Conservation (phyloP, 2,797 vertebrate genomes). For the Scomberomorus guttatus region DNA sequence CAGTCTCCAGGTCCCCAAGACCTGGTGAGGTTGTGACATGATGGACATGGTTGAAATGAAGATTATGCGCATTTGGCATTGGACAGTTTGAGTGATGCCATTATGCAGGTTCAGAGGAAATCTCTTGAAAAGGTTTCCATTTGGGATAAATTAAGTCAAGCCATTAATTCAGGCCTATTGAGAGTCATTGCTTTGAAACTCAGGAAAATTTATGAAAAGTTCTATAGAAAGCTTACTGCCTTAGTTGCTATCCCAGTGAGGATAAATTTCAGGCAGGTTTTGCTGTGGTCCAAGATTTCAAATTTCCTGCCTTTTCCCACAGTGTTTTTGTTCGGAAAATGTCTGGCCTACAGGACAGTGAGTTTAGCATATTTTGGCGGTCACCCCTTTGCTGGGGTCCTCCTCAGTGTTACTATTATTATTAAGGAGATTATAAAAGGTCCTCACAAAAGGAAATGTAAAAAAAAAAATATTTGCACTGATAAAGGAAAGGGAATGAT, state of each 20-base stretch:
- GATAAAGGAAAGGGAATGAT: conserved; percentile 74
- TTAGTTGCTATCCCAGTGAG: conserved; percentile 22
- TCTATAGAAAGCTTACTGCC: conserved; percentile 32
- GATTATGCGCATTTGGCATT: conserved; percentile 37
- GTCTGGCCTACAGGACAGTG: conserved; percentile 8
- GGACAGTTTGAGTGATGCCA: conserved; percentile 28
- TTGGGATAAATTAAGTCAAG: conserved; percentile 38
- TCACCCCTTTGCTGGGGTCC: conserved; percentile 11
- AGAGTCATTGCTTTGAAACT: conserved; percentile 67
- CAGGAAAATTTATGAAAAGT: conserved; percentile 63
- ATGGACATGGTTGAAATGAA: conserved; percentile 35
- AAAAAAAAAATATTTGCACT: conserved; percentile 82
- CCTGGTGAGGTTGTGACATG: conserved; percentile 31
- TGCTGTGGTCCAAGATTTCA: conserved; percentile 27
- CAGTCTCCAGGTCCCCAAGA: conserved; percentile 38
- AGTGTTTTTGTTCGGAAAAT: conserved; percentile 43
- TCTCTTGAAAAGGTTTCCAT: conserved; percentile 54
- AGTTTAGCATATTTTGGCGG: conserved; percentile 17
- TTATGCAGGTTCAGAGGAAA: conserved; percentile 49
- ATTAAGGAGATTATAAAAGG: conserved; percentile 61
- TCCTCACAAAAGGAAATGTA: conserved; percentile 34
- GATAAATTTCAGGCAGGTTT: conserved; percentile 17
- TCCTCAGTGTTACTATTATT: conserved; percentile 60
- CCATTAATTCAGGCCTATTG: conserved; percentile 56
- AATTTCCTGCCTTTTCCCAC: conserved; percentile 10